phyloP scores from a whole-genome alignment of 2,797 vertebrate species.

The Galaxias olidus region DNA sequence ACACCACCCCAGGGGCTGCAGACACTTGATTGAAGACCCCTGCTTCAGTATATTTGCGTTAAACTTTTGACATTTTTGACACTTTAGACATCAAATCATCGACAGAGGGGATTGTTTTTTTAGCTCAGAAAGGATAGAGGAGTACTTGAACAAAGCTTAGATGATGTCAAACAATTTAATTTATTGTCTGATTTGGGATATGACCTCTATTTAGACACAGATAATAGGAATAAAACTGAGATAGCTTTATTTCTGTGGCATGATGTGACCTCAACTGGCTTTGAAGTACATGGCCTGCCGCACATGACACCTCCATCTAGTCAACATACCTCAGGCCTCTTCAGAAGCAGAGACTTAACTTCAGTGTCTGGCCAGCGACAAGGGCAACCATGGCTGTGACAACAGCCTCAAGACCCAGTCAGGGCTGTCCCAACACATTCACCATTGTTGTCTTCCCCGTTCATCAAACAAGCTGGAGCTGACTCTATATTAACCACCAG shows the following conservation, averaged over 20 bases:
- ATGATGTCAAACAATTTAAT: slow-evolving; percentile 23
- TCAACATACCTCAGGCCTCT: not conserved
- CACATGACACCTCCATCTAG: not conserved
- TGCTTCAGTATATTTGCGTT: too few species aligned
- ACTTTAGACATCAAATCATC: slow-evolving; percentile 19
- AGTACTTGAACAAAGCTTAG: slow-evolving; percentile 12
- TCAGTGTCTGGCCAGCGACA: not conserved
- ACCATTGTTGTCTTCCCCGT: slow-evolving; percentile 1
- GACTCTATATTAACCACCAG: slow-evolving; percentile 35
- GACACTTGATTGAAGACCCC: too few species aligned
- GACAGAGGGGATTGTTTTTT: not conserved
- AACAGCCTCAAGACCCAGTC: not conserved
- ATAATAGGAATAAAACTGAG: not conserved
- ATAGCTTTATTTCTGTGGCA: slow-evolving; percentile 1
- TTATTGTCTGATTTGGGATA: not conserved
- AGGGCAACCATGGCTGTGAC: not conserved
- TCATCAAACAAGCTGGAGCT: slow-evolving; percentile 21
- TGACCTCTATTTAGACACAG: slow-evolving; percentile 14
- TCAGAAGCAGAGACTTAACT: not conserved
- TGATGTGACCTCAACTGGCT: not conserved
- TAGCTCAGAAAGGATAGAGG: not conserved
- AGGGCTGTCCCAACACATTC: slow-evolving; percentile 2
- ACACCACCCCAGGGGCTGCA: too few species aligned
- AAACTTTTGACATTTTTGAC: too few species aligned
- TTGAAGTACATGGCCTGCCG: not conserved